phyloP scores from a whole-genome alignment of 1,140 invertebrate genomes.

The Eurosta solidaginis region DNA sequence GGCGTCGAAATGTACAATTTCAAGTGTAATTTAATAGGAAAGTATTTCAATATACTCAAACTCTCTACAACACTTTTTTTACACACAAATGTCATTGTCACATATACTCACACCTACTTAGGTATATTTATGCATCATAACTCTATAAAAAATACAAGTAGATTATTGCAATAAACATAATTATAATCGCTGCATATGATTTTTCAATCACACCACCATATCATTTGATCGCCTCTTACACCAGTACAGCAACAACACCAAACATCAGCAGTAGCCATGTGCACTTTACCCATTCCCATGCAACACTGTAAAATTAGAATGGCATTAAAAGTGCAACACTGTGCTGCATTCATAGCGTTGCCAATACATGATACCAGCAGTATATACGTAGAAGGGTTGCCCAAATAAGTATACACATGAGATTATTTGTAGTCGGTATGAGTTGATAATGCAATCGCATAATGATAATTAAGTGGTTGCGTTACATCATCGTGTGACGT shows the following conservation, averaged over 20 bases:
- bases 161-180: slow-evolving; percentile 58
- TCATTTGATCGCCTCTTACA: not conserved
- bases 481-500: not conserved
- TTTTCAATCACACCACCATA: slow-evolving; percentile 53
- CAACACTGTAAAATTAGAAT: not conserved
- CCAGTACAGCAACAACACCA: not conserved
- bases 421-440: not conserved
- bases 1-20: slow-evolving; percentile 59
- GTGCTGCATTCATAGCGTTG: too few relatives aligned
- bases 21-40: slow-evolving; percentile 51
- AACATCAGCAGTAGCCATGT: too few relatives aligned
- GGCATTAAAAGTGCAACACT: slow-evolving; percentile 23
- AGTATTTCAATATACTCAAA: not conserved
- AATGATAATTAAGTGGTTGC: slow-evolving; percentile 28
- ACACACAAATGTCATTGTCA: not conserved
- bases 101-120: not conserved
- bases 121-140: not conserved
- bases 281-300: not conserved
- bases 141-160: slow-evolving; percentile 25
- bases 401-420: not conserved
- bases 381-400: not conserved
- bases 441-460: not conserved
- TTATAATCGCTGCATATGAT: slow-evolving; percentile 58
- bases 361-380: too few relatives aligned
- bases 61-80: not conserved